A percentile compares a stretch with the other conserved stretches of the same genome.
Conservation (phyloP, 2,888 invertebrate species). For the Gisinianus flammeolus region DNA sequence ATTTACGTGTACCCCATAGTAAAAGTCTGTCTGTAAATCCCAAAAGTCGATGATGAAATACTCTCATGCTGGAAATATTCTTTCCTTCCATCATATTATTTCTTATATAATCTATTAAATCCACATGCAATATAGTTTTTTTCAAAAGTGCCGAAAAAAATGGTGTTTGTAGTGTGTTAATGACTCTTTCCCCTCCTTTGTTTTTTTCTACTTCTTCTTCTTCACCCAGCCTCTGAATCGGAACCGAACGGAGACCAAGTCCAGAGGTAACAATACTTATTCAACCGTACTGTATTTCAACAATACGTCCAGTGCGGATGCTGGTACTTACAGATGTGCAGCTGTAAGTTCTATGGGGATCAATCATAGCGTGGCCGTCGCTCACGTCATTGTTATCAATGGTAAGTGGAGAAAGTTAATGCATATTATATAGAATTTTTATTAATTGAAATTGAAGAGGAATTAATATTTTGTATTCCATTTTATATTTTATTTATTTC, state of each 20-base stretch:
- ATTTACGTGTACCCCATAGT: no score
- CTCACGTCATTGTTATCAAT: constrained; percentile 47
- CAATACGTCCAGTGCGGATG: constrained; percentile 49
- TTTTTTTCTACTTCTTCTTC: constrained; percentile 5
- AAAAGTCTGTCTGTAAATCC: no score
- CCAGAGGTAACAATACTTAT: constrained; percentile 47
- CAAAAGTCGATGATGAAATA: no score
- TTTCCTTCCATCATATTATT: neutral
- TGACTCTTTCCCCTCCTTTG: neutral
- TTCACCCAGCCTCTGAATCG: constrained; percentile 48
- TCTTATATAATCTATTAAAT: no score
- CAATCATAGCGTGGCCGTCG: constrained; percentile 43
- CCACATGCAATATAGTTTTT: neutral
- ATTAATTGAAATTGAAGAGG: neutral
- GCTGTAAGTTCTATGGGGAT: constrained; percentile 52
- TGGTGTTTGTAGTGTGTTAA: constrained; percentile 1
- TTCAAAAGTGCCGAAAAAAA: neutral
- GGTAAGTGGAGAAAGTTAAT: constrained; percentile 27
- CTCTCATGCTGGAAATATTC: no score
- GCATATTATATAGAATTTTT: neutral
- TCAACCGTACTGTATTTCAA: constrained; percentile 50
- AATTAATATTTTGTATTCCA: no score
- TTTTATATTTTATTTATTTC: neutral
- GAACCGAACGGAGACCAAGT: constrained; percentile 46
- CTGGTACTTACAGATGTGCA: constrained; percentile 55